Conservation (phyloP, 2,797 vertebrate species). For the Anguilla pacifica region DNA sequence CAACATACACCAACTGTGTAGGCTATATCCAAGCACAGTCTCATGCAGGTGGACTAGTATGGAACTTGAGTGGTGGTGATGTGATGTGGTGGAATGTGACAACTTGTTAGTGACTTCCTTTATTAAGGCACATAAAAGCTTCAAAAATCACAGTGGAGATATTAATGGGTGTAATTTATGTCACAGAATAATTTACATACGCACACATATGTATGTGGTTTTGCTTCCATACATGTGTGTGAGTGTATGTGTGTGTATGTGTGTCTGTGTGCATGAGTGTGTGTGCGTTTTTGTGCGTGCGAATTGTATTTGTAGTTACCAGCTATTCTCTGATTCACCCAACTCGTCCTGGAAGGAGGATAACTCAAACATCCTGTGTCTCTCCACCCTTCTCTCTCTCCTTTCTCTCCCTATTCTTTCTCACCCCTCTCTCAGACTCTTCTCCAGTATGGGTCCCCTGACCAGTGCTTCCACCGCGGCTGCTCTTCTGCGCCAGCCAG, state of each 20-base stretch:
- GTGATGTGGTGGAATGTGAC: too few species aligned
- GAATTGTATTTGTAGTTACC: background rate
- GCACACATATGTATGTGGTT: background rate
- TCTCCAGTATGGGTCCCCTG: constrained; percentile 94
- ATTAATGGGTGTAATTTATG: too few species aligned
- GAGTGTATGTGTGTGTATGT: constrained; percentile 5
- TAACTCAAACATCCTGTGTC: background rate
- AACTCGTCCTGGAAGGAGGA: background rate
- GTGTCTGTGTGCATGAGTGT: background rate
- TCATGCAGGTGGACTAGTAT: too few species aligned
- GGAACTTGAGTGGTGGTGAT: too few species aligned
- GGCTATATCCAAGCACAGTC: too few species aligned
- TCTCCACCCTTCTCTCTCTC: background rate
- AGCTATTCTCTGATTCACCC: background rate
- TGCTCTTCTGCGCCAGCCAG: constrained; percentile 87
- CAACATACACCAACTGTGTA: too few species aligned
- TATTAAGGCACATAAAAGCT: too few species aligned
- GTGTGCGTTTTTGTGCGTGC: constrained; percentile 13
- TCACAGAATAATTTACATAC: too few species aligned
- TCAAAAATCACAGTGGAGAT: too few species aligned
- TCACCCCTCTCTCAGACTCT: constrained; percentile 77
- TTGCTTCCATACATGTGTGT: constrained; percentile 39
- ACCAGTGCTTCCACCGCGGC: constrained; percentile 93
- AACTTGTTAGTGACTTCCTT: too few species aligned
- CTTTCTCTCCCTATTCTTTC: background rate